Evolutionary conservation across 2,797 vertebrate genomes (phyloP).

Genomic region (Eutrigla gurnardus): DNA sequence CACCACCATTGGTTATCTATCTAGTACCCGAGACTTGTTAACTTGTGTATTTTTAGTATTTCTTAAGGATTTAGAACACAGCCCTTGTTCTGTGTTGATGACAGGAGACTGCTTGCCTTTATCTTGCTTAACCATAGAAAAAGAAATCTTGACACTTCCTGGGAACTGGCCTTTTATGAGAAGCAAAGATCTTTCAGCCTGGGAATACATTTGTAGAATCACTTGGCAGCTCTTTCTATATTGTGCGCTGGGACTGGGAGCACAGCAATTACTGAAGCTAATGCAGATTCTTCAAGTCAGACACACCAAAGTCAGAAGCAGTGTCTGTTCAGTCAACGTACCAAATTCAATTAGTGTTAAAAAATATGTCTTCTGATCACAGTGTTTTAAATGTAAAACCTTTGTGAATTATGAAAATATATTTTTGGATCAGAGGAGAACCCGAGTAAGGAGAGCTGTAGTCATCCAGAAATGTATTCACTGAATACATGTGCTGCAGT

Average conservation of each 20-base stretch:
- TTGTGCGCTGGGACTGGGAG: background rate
- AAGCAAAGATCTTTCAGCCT: constrained; percentile 31
- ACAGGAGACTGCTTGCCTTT: constrained; percentile 8
- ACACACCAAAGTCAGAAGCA: background rate
- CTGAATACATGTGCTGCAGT: background rate
- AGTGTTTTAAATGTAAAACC: background rate
- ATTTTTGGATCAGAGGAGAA: constrained; percentile 2
- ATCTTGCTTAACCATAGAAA: constrained; percentile 21
- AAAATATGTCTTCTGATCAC: background rate
- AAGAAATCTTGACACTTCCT: constrained; percentile 22
- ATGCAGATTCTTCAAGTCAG: constrained; percentile 12
- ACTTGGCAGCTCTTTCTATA: constrained; percentile 29
- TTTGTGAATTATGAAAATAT: background rate
- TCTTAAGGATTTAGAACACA: constrained; percentile 2
- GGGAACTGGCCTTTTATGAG: constrained; percentile 12
- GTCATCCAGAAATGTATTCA: background rate
- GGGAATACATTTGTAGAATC: constrained; percentile 27
- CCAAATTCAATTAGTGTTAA: background rate
- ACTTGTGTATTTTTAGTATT: background rate
- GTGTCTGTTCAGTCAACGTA: background rate
- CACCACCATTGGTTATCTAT: background rate
- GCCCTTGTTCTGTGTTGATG: constrained; percentile 2
- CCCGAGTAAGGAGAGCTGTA: background rate
- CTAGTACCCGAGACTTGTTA: background rate
- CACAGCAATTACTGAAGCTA: constrained; percentile 4